Conservation (phyloP, 2,888 invertebrate genomes). For the Agrotis exclamationis region DNA sequence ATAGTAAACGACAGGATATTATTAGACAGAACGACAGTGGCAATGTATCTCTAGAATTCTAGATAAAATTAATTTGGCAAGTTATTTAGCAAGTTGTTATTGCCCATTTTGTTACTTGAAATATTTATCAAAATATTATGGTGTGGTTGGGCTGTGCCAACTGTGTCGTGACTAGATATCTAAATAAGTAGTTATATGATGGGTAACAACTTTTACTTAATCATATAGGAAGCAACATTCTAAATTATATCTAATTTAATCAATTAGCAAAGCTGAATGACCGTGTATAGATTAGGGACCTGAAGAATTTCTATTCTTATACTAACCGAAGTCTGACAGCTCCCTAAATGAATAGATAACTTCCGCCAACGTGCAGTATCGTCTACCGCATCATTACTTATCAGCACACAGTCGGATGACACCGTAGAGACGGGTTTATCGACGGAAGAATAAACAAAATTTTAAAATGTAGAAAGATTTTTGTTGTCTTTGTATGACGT, state of each 20-base stretch:
- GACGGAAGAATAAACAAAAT: too few species aligned
- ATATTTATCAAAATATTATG: constrained; percentile 26
- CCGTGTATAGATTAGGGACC: too few species aligned
- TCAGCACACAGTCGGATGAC: too few species aligned
- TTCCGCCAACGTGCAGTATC: not conserved
- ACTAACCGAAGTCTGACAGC: not conserved
- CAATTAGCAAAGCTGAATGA: not conserved
- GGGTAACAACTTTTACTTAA: constrained; percentile 48
- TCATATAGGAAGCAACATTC: constrained; percentile 37
- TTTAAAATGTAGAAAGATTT: too few species aligned
- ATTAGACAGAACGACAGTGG: constrained; percentile 37
- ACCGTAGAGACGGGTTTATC: too few species aligned
- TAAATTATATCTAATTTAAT: constrained; percentile 22
- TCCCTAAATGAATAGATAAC: not conserved
- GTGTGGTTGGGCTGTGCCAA: constrained; percentile 1
- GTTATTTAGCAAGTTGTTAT: constrained; percentile 45
- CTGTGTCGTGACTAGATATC: constrained; percentile 36
- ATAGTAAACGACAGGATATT: constrained; percentile 29
- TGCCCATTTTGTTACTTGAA: constrained; percentile 36
- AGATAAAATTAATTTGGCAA: constrained; percentile 56
- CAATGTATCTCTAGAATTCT: constrained; percentile 46
- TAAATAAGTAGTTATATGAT: constrained; percentile 34
- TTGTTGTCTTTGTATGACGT: too few species aligned
- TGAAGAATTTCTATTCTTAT: too few species aligned
- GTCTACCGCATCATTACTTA: not conserved